A percentile compares a stretch with the other conserved stretches of the same genome.
Conservation (phyloP, 2,797 vertebrate species). For the Micrastur ruficollis region DNA sequence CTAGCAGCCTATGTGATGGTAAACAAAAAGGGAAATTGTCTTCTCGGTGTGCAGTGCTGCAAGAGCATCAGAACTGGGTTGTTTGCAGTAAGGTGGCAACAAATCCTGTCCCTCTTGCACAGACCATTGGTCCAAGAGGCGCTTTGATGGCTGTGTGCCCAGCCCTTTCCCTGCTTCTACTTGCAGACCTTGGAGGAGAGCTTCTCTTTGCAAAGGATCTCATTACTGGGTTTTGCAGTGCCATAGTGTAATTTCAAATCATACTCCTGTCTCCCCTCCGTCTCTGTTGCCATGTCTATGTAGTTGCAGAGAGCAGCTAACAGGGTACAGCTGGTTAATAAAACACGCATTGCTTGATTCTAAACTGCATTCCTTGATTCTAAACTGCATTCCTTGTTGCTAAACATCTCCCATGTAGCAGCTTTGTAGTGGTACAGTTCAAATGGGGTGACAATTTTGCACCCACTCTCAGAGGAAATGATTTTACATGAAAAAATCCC, state of each 20-base stretch:
- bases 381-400: not conserved
- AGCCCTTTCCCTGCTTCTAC: not conserved
- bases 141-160: not conserved
- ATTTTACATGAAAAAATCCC: not conserved
- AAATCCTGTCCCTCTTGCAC: not conserved
- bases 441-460: not conserved
- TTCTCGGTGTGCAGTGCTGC: not conserved
- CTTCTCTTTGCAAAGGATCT: not conserved
- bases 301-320: not conserved
- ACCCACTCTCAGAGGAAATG: not conserved
- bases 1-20: not conserved
- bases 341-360: not conserved
- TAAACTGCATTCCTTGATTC: not conserved
- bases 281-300: fast-evolving
- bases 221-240: not conserved
- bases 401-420: not conserved
- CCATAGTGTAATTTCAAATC: not conserved
- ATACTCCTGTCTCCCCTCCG: not conserved
- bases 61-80: not conserved
- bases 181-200: not conserved
- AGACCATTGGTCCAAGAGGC: not conserved
- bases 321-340: not conserved
- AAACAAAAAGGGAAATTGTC: not conserved
- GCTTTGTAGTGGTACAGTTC: not conserved
- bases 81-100: not conserved